Evolutionary conservation across 2,888 invertebrate species (phyloP).

Genomic region (Agelastica alni): DNA sequence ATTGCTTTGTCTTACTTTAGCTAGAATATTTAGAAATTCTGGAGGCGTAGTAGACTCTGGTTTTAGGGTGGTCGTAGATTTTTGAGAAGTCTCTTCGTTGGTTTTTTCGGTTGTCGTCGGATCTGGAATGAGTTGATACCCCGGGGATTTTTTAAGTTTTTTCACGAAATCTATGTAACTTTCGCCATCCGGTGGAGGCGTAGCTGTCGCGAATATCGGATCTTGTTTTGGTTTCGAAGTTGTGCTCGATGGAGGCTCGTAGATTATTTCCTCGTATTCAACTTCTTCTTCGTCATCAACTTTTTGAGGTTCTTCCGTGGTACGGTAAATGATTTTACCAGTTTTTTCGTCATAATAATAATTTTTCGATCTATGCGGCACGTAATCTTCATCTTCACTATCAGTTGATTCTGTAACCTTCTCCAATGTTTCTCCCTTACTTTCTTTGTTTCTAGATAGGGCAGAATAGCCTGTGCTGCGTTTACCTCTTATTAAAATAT

Average conservation of each 20-base stretch:
- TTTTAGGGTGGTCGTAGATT: slow-evolving; percentile 36
- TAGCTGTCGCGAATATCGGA: slow-evolving; percentile 40
- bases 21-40: slow-evolving; percentile 49
- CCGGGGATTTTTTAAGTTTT: slow-evolving; percentile 44
- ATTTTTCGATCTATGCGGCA: slow-evolving; percentile 52
- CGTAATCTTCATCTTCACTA: slow-evolving; percentile 51
- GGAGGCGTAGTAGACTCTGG: slow-evolving; percentile 46
- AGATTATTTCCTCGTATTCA: slow-evolving; percentile 43
- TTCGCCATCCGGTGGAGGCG: slow-evolving; percentile 43
- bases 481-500: slow-evolving; percentile 36
- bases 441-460: slow-evolving; percentile 42
- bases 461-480: slow-evolving; percentile 46
- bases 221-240: slow-evolving; percentile 39
- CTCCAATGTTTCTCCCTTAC: slow-evolving; percentile 6
- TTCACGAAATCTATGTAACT: slow-evolving; percentile 50
- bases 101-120: slow-evolving; percentile 48
- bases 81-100: slow-evolving; percentile 34
- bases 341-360: slow-evolving; percentile 54
- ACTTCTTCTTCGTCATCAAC: slow-evolving; percentile 41
- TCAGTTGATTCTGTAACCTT: slow-evolving; percentile 33
- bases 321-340: slow-evolving; percentile 51
- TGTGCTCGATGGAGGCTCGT: slow-evolving; percentile 29
- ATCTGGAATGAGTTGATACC: slow-evolving; percentile 50
- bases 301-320: slow-evolving; percentile 41
- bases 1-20: slow-evolving; percentile 44